phyloP scores from a whole-genome alignment of 2,113 vertebrate species.

The Eretmochelys imbricata region DNA sequence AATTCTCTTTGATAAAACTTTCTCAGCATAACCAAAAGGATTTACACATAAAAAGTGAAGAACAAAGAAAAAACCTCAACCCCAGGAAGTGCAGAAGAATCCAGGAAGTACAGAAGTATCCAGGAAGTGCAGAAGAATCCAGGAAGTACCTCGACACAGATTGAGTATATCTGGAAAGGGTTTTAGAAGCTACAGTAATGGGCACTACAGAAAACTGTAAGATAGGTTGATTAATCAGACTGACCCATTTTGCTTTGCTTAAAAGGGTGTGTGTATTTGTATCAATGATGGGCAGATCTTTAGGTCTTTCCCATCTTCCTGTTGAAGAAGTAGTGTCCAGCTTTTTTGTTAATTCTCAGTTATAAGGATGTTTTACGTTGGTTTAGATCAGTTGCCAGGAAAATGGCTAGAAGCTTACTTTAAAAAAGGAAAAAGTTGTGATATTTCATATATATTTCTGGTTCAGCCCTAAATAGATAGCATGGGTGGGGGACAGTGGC shows the following conservation, averaged over 20 bases:
- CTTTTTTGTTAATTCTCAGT: background rate
- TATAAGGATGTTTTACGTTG: background rate
- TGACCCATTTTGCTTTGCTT: fast-evolving
- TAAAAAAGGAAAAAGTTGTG: background rate
- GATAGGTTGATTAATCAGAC: fast-evolving
- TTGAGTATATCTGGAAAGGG: background rate
- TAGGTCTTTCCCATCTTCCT: too few relatives aligned
- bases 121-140: background rate
- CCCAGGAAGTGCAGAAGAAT: background rate
- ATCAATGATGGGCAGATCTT: fast-evolving
- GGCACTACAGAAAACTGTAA: background rate
- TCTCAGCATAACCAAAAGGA: background rate
- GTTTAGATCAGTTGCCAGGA: background rate
- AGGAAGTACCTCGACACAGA: background rate
- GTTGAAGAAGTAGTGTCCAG: background rate
- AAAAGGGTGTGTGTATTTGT: background rate
- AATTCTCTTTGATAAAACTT: background rate
- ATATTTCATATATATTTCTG: background rate
- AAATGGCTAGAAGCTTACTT: background rate
- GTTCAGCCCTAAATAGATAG: background rate
- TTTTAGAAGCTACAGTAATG: fast-evolving
- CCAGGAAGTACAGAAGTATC: background rate
- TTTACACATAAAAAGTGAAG: background rate
- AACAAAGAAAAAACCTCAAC: background rate
- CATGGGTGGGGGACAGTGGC: background rate